Evolutionary conservation across 1,140 invertebrate genomes (phyloP), one percentile per base, ranked within the genome.

Genomic region (Drosophila kohkoa): DNA sequence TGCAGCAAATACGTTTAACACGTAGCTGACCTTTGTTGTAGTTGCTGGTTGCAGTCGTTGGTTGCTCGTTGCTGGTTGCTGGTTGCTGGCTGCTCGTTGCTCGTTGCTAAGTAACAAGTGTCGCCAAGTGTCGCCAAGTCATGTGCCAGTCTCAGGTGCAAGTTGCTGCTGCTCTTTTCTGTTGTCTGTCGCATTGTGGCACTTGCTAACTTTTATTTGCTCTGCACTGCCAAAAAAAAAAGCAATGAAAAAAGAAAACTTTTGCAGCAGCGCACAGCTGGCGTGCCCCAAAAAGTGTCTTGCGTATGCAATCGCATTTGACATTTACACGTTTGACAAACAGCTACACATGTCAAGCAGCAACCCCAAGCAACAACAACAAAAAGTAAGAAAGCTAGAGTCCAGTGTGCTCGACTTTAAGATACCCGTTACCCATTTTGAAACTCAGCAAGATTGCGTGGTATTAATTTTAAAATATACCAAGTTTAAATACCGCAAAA

Each of bases 1-100:
- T 77, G 74, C 77, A 82, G 76, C 82, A 81, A 83, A 85, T 83
- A 78, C 81, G 81, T 81, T 85, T 85, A 83, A 74, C 81, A 83
- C 81, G 77, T 81, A 77, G 74, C 62, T 55, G 54, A 70, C 68
- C 28, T 55, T 46, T 63, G 59, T 55, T 62, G 32, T 25, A 38
- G 65, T 11, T 43, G 13, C 52, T n/a, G 13, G 8, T 55, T 35
- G 5, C 55, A 43, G 8, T 41, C 10, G 10, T 10, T 41, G 38
- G 28, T n/a, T 10, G n/a, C 28, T 13, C 5, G 55, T 25, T 25
- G 20, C 0, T 25, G 3, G 20, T 25, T 20, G 16, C 16, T 35
- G 1, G 38, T 41, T 41, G 38, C 38, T 10, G 2, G 38, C n/a
- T 41, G 38, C 38, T 41, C 10, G 25, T 10, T 8, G n/a, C 51